Evolutionary conservation across 2,113 vertebrate species (phyloP).

Genomic region (Entosphenus tridentatus): DNA sequence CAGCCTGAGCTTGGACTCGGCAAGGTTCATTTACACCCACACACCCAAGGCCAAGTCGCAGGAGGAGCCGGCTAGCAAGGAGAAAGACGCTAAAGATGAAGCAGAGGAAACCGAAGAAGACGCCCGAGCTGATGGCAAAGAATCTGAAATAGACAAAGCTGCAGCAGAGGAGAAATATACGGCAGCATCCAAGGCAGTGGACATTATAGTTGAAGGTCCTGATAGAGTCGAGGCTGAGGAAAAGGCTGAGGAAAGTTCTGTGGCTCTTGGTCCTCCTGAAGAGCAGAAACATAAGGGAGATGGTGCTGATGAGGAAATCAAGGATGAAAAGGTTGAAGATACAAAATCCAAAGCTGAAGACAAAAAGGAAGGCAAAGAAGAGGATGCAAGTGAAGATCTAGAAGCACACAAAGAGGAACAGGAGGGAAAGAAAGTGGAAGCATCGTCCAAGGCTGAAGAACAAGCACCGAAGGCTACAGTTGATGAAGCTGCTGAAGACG

Average conservation of each 20-base stretch:
- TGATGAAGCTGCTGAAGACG: constrained; percentile 12
- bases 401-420: constrained; percentile 12
- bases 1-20: constrained; percentile 17
- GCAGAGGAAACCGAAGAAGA: constrained; percentile 48
- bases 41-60: constrained; percentile 41
- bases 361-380: not conserved
- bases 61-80: constrained; percentile 15
- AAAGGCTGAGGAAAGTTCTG: not conserved
- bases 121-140: not conserved
- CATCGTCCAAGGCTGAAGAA: constrained; percentile 8
- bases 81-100: too few species aligned
- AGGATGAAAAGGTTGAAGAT: not conserved
- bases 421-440: constrained; percentile 13
- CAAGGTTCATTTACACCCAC: constrained; percentile 36
- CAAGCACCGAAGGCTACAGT: constrained; percentile 14
- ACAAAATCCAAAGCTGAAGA: not conserved
- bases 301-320: too few species aligned
- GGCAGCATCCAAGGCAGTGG: too few species aligned
- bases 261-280: too few species aligned
- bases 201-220: not conserved
- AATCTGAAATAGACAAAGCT: not conserved
- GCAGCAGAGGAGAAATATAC: not conserved
- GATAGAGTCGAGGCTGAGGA: not conserved
- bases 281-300: too few species aligned
- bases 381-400: constrained; percentile 10